phyloP scores from a whole-genome alignment of 2,113 vertebrate genomes.

The Alligator sinensis region DNA sequence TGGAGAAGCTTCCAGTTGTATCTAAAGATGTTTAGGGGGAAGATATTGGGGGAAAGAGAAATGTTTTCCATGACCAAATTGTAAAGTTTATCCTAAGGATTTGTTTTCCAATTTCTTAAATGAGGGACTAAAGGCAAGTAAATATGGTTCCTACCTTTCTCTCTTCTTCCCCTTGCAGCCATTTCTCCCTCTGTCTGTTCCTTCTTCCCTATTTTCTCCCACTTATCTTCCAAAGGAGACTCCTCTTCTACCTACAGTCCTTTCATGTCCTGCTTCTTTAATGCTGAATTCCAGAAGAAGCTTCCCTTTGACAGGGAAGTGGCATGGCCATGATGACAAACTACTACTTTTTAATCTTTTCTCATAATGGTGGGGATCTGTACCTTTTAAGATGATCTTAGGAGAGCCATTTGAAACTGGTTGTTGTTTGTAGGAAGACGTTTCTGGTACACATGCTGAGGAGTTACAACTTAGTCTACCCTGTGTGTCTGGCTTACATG shows the following conservation, averaged over 20 bases:
- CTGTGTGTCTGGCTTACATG: no score
- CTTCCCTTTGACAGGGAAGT: neutral
- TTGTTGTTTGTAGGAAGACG: no score
- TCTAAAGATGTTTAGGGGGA: conserved; percentile 9
- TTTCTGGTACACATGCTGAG: no score
- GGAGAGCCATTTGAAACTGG: no score
- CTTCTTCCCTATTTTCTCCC: neutral
- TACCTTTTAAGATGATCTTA: no score
- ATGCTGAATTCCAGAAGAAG: neutral
- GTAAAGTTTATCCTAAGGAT: neutral
- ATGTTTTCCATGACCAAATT: no score
- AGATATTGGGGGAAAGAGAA: neutral
- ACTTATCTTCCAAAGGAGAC: neutral
- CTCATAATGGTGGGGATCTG: no score
- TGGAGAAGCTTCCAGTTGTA: conserved; percentile 7
- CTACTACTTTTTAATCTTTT: neutral
- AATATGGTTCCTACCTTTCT: neutral
- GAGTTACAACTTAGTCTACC: no score
- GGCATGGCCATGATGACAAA: neutral
- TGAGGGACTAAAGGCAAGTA: neutral
- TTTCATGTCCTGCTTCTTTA: neutral
- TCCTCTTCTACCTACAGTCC: neutral
- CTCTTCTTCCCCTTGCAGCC: neutral
- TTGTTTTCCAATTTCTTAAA: neutral
- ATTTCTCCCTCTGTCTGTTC: neutral